Conservation (phyloP, 1,140 invertebrate species). For the Pteromalus puparum region DNA sequence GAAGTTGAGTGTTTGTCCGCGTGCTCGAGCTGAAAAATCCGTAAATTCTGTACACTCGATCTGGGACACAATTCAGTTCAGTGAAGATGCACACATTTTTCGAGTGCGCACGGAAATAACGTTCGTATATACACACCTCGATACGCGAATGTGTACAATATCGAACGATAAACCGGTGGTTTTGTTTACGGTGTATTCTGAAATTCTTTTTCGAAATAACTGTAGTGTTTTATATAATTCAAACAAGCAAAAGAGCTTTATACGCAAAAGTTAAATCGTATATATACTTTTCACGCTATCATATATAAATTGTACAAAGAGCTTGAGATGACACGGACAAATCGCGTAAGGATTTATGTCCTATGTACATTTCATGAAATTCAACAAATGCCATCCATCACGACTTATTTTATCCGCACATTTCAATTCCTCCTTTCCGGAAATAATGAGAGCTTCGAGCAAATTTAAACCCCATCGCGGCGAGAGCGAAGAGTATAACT, state of each 20-base stretch:
- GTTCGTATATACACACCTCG: too few species aligned
- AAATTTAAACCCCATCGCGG: not conserved
- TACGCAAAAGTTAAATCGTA: not conserved
- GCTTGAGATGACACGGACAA: constrained; percentile 26
- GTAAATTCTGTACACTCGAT: not conserved
- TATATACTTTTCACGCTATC: not conserved
- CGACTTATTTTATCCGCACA: constrained; percentile 26
- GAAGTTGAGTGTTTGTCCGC: not conserved
- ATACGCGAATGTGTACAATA: too few species aligned
- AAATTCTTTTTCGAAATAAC: too few species aligned
- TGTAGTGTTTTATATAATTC: too few species aligned
- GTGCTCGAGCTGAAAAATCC: not conserved
- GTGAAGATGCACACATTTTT: not conserved
- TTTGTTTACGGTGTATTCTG: too few species aligned
- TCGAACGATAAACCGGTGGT: too few species aligned
- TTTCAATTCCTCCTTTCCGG: constrained; percentile 21
- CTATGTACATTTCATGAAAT: constrained; percentile 36
- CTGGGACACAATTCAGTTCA: not conserved
- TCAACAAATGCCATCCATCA: constrained; percentile 44
- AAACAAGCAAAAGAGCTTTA: not conserved
- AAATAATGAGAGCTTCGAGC: constrained; percentile 1
- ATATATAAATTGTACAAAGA: constrained; percentile 7
- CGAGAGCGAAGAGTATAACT: too few species aligned
- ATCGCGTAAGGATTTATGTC: constrained; percentile 21
- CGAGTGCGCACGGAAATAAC: not conserved